These are phyloP conservation scores for Acromyrmex echinatior DNA, from an alignment of 1,140 invertebrate species.

Conservation along the genomic window DNA sequence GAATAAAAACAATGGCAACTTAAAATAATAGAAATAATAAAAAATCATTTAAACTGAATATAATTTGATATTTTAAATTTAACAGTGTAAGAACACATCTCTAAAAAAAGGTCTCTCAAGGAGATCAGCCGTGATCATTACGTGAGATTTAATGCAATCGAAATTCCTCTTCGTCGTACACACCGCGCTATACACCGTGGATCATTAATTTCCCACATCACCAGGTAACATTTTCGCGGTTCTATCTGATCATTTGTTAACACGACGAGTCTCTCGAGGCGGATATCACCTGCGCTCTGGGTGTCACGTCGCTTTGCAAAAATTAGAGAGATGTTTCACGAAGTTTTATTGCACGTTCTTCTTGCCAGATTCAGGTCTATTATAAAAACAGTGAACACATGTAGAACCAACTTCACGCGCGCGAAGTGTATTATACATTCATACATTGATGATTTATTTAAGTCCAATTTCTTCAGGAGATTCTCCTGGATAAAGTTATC, in stretches of 20 bases:
- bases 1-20: no score
- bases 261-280: not conserved
- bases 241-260: conserved; percentile 50
- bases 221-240: conserved; percentile 11
- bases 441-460: not conserved
- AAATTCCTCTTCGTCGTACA: not conserved
- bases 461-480: no score
- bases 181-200: not conserved
- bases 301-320: not conserved
- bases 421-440: not conserved
- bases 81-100: not conserved
- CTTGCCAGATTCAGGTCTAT: not conserved
- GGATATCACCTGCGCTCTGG: not conserved
- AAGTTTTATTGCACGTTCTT: not conserved
- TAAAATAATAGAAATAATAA: no score
- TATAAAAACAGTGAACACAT: not conserved
- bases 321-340: not conserved
- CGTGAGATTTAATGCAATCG: not conserved
- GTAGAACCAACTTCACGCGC: not conserved
- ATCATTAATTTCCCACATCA: conserved; percentile 49
- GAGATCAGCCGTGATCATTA: not conserved
- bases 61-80: no score
- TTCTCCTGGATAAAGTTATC: no score
- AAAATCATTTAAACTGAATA: no score
- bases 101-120: not conserved